Percentiles rank a stretch among this genome's conserved stretches.
Conservation (phyloP, 2,797 vertebrate species). For the Miichthys miiuy region DNA sequence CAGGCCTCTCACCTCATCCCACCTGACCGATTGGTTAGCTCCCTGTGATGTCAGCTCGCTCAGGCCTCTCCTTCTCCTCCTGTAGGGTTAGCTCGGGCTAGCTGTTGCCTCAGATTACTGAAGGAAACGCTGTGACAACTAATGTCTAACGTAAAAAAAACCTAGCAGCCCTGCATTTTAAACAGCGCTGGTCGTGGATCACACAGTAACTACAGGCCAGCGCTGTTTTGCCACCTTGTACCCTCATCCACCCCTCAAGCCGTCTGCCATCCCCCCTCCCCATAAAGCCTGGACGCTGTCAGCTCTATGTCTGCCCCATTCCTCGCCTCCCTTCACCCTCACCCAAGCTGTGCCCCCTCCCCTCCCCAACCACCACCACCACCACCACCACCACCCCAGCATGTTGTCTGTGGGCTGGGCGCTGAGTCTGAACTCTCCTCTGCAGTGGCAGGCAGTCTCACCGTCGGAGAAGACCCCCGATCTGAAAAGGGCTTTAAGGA, state of each 20-base stretch:
- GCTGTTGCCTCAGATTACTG: neutral
- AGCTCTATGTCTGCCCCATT: conserved; percentile 53
- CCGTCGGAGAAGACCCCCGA: conserved; percentile 90
- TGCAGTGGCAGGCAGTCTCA: conserved; percentile 89
- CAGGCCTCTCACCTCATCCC: conserved; percentile 60
- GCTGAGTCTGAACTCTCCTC: conserved; percentile 88
- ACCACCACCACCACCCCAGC: conserved; percentile 57
- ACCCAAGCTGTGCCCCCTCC: conserved; percentile 45
- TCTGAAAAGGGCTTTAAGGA: conserved; percentile 91
- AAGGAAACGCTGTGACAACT: neutral
- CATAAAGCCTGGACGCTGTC: conserved; percentile 49
- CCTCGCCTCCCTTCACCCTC: conserved; percentile 40
- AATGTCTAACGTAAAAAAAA: no score
- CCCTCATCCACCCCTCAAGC: conserved; percentile 9
- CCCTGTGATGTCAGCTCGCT: conserved; percentile 27
- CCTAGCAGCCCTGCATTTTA: no score
- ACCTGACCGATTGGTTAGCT: conserved; percentile 30
- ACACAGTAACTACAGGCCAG: neutral
- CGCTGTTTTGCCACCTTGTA: conserved; percentile 4
- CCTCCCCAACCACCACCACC: neutral
- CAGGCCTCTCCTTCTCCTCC: conserved; percentile 15
- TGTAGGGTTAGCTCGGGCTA: neutral
- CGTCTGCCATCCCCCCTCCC: conserved; percentile 31
- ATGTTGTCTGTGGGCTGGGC: conserved; percentile 79
- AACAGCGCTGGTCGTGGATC: neutral